Conservation (phyloP, 2,113 vertebrate genomes). For the Ammodramus savannarum region DNA sequence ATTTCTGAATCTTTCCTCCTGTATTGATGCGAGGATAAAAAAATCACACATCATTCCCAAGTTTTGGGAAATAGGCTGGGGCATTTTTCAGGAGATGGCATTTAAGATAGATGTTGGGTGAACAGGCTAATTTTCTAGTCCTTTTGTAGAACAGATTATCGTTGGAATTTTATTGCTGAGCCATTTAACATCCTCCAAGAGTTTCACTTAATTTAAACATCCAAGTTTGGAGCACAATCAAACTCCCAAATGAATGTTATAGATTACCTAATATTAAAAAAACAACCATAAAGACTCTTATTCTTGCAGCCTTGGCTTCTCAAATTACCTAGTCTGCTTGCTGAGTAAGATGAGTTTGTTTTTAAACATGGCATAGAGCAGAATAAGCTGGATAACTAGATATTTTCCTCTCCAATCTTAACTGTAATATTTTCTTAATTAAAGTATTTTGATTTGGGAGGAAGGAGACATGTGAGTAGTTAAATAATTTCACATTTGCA, state of each 20-base stretch:
- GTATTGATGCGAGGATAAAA: background rate
- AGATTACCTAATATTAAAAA: background rate
- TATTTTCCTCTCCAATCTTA: background rate
- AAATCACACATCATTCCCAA: background rate
- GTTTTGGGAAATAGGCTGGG: background rate
- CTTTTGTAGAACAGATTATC: background rate
- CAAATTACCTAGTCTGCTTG: background rate
- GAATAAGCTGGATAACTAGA: background rate
- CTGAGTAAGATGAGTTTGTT: background rate
- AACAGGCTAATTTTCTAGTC: background rate
- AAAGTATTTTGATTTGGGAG: background rate
- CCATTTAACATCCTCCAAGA: background rate
- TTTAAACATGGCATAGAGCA: background rate
- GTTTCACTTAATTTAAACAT: background rate
- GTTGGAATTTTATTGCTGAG: background rate
- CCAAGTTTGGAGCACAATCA: background rate
- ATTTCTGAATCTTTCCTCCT: background rate
- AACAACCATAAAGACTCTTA: background rate
- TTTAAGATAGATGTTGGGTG: background rate
- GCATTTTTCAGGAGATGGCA: background rate
- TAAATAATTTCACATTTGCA: background rate
- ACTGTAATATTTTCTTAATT: background rate
- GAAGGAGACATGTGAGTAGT: background rate
- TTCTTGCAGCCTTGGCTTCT: background rate
- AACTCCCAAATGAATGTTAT: background rate